phyloP scores from a whole-genome alignment of 1,140 invertebrate species.

The Gonatopus flavifemur region DNA sequence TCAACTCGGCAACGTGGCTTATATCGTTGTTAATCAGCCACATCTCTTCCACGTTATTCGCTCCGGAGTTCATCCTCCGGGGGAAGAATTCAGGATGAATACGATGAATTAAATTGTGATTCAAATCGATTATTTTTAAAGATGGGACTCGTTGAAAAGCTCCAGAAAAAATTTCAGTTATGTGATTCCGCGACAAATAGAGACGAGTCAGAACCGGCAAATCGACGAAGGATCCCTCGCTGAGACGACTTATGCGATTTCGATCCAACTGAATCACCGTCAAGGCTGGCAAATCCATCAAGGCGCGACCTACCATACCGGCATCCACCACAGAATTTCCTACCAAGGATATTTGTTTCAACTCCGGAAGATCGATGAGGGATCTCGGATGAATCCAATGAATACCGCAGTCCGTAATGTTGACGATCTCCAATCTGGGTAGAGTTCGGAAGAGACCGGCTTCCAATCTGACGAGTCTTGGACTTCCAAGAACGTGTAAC shows the following conservation, averaged over 20 bases:
- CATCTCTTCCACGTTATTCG: conserved; percentile 74
- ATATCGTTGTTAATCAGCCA: conserved; percentile 76
- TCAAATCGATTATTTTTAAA: conserved; percentile 73
- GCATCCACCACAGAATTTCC: conserved; percentile 76
- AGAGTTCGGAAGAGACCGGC: conserved; percentile 74
- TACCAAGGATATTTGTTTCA: conserved; percentile 71
- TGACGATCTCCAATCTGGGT: conserved; percentile 70
- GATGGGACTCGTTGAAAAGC: conserved; percentile 77
- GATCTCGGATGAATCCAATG: conserved; percentile 78
- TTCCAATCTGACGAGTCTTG: conserved; percentile 67
- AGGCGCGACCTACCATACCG: conserved; percentile 74
- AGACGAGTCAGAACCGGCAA: conserved; percentile 70
- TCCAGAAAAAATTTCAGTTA: conserved; percentile 73
- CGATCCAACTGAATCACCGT: conserved; percentile 69
- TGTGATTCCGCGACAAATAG: conserved; percentile 72
- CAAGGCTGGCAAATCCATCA: conserved; percentile 72
- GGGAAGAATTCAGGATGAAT: conserved; percentile 81
- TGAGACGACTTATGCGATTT: conserved; percentile 71
- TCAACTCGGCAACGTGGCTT: conserved; percentile 69
- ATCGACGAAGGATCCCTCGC: conserved; percentile 80
- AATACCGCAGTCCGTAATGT: conserved; percentile 77
- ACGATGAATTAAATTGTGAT: conserved; percentile 74
- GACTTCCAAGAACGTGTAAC: conserved; percentile 72
- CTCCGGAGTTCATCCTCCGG: conserved; percentile 68
- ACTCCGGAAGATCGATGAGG: conserved; percentile 68